These are phyloP conservation scores for Scrobipalpa atriplicella DNA, from an alignment of 2,888 invertebrate genomes.

Conservation along the genomic window DNA sequence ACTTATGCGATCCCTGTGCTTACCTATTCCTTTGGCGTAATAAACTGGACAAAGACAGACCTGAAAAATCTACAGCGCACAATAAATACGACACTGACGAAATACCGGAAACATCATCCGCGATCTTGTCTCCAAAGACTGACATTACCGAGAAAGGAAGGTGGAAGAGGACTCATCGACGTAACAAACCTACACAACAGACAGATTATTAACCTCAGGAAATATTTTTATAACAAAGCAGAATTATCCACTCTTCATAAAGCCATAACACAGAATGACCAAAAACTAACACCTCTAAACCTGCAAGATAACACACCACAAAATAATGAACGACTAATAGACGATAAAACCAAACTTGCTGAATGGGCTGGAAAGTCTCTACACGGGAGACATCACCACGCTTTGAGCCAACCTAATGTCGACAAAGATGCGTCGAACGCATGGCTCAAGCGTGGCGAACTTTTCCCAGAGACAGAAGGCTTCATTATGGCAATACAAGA, in stretches of 20 bases:
- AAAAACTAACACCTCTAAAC: no score
- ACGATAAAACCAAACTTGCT: neutral
- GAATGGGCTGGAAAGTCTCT: no score
- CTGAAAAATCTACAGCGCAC: no score
- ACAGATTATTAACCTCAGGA: conserved; percentile 8
- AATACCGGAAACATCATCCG: conserved; percentile 17
- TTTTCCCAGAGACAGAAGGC: neutral
- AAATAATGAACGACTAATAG: conserved; percentile 1
- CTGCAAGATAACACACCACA: neutral
- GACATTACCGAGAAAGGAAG: no score
- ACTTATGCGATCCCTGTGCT: conserved; percentile 23
- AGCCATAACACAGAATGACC: neutral
- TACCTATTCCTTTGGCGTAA: conserved; percentile 10
- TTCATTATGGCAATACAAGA: neutral
- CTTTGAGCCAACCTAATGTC: no score
- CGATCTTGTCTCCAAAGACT: no score
- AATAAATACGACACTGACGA: neutral
- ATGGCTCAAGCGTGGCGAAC: no score
- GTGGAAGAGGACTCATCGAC: neutral
- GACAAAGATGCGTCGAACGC: no score
- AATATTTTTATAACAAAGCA: neutral
- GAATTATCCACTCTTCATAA: neutral
- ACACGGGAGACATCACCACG: no score
- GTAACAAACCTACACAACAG: no score
- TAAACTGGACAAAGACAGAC: neutral